Evolutionary conservation across 2,113 vertebrate genomes (phyloP), one percentile per base, ranked within the genome.

Genomic region (Cyanoderma ruficeps): DNA sequence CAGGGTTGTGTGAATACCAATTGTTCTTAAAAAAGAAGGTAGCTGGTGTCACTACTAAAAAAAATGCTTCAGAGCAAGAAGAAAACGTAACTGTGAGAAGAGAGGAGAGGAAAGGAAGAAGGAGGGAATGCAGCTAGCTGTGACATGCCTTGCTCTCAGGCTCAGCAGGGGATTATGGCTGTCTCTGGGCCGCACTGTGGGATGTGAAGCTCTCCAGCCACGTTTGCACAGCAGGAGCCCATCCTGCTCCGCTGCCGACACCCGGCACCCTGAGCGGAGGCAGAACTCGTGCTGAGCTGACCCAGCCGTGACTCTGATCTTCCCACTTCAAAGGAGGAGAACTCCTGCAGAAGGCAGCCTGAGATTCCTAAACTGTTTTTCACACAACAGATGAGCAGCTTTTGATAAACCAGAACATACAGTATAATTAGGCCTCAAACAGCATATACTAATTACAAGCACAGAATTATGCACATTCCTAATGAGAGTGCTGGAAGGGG

Each of bases 341-440:
- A 60, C 41, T 95, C 65, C 42, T 55, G 33, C 87, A 91, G 87
- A 87, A 96, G 49, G 78, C 81, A 90, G 80, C 28, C 77, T 72
- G 81, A 83, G 37, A 95, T 94, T 94, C 83, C 61, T 87, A 42
- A 91, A 92, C 60, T 89, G 49, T 79, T 95, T 94, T 95, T 95
- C 77, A 87, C 91, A 95, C 77, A 96, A 92, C 95, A 96, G 91
- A 96, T 92, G 89, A 97, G 74, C 49, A 69, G 56, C 6, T 5
- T 84, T 89, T 79, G 77, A 94, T 94, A 95, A 95, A 94, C 31
- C 69, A 87, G 81, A 92, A 78, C 69, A 69, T 46, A 81, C 7
- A 78, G 52, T 63, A 74, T 89, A 94, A 95, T 94, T 91, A 95
- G 83, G 81, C 65, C 69, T 89, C 87, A 79, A 91, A 92, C 28